Conservation (phyloP, 2,888 invertebrate genomes). For the Eupithecia subfuscata region DNA sequence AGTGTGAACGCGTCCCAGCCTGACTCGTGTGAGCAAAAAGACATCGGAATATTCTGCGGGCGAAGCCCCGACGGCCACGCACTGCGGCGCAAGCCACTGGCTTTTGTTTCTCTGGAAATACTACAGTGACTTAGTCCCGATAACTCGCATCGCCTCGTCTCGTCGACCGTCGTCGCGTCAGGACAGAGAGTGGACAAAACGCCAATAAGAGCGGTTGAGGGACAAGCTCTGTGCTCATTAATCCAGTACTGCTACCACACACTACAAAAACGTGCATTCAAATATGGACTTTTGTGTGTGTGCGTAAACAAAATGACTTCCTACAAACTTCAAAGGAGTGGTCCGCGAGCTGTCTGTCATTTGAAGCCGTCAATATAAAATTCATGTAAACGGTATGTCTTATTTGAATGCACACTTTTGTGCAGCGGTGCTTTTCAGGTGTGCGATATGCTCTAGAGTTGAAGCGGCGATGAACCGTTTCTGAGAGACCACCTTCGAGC, state of each 20-base stretch:
- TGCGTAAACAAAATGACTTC: too few relatives aligned
- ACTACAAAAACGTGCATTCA: too few relatives aligned
- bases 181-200: background rate
- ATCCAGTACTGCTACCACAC: too few relatives aligned
- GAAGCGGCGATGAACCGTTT: background rate
- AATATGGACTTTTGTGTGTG: too few relatives aligned
- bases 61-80: conserved; percentile 26
- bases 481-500: background rate
- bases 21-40: conserved; percentile 30
- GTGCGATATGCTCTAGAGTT: background rate
- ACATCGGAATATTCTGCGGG: conserved; percentile 32
- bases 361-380: too few relatives aligned
- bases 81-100: conserved; percentile 13
- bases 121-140: background rate
- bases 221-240: too few relatives aligned
- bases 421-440: too few relatives aligned
- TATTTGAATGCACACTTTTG: too few relatives aligned
- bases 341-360: too few relatives aligned
- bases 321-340: too few relatives aligned
- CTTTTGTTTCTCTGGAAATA: background rate
- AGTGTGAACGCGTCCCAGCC: conserved; percentile 7
- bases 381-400: too few relatives aligned
- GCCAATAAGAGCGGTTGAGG: background rate
- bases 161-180: background rate
- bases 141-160: background rate